These are phyloP conservation scores for Rhinophrynus dorsalis DNA, from an alignment of 2,797 vertebrate species.

Conservation along the genomic window DNA sequence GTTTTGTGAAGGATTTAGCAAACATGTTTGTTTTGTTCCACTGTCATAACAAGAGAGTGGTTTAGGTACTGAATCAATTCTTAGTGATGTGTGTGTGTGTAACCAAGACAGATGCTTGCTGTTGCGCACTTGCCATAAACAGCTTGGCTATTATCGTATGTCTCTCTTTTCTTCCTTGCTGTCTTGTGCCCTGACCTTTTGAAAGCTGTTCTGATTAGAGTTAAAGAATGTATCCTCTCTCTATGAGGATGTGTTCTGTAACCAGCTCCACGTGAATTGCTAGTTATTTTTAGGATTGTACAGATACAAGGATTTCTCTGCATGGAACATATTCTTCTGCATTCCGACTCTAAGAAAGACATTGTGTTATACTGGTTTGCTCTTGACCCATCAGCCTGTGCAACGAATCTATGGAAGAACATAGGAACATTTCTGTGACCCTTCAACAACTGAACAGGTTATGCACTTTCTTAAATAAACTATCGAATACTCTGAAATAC, in stretches of 20 bases:
- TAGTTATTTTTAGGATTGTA: slow-evolving; percentile 30
- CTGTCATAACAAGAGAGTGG: no score
- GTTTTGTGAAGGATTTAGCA: no score
- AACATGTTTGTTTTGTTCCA: no score
- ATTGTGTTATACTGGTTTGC: neutral
- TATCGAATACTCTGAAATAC: no score
- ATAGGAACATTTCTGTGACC: neutral
- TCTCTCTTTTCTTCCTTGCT: slow-evolving; percentile 10
- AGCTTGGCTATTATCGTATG: neutral
- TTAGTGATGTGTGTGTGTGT: no score
- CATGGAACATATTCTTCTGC: neutral
- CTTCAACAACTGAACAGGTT: no score
- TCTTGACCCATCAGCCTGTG: neutral
- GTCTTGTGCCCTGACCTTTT: slow-evolving; percentile 29
- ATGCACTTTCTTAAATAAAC: no score
- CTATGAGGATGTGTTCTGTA: slow-evolving; percentile 5
- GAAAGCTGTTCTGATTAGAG: slow-evolving; percentile 44
- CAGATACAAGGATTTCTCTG: slow-evolving; percentile 8
- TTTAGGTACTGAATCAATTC: no score
- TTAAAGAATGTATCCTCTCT: slow-evolving; percentile 37
- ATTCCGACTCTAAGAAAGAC: neutral
- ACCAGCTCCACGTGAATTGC: slow-evolving; percentile 20
- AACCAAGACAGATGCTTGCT: neutral
- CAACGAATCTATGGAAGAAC: neutral
- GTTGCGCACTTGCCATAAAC: neutral